These are phyloP conservation scores for Pterocles gutturalis DNA, from an alignment of 2,113 vertebrate genomes.

Conservation along the genomic window DNA sequence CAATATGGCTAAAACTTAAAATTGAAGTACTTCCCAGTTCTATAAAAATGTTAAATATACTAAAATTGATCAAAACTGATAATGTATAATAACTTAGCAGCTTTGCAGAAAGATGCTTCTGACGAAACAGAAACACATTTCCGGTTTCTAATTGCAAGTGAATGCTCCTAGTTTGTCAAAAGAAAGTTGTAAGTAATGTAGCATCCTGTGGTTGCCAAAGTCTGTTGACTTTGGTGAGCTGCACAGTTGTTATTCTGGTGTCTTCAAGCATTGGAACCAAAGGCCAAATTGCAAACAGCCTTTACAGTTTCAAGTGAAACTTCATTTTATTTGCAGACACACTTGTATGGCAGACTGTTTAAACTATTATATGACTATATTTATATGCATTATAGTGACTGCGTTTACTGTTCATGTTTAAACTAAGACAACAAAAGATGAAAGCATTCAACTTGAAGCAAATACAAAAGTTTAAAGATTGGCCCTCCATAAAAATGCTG, in stretches of 20 bases:
- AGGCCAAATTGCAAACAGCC: conserved; percentile 81
- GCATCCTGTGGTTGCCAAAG: conserved; percentile 75
- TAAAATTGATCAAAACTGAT: conserved; percentile 19
- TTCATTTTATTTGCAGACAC: conserved; percentile 78
- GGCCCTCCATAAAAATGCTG: conserved; percentile 76
- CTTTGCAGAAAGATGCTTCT: conserved; percentile 60
- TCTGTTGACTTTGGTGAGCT: conserved; percentile 74
- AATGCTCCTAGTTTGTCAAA: conserved; percentile 65
- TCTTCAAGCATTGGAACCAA: conserved; percentile 84
- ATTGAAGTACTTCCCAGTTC: conserved; percentile 20
- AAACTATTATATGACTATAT: conserved; percentile 77
- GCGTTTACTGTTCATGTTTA: conserved; percentile 79
- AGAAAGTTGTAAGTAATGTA: conserved; percentile 48
- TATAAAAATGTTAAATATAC: not conserved
- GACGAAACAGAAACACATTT: conserved; percentile 40
- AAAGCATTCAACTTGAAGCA: conserved; percentile 71
- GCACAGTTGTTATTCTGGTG: conserved; percentile 71
- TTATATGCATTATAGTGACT: conserved; percentile 77
- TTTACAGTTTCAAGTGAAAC: conserved; percentile 79
- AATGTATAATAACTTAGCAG: not conserved
- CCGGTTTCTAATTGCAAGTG: conserved; percentile 52
- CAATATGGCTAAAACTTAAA: conserved; percentile 24
- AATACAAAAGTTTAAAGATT: conserved; percentile 63
- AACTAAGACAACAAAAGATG: conserved; percentile 62
- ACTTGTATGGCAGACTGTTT: conserved; percentile 78